phyloP scores from a whole-genome alignment of 2,888 invertebrate genomes.

The Trissolcus japonicus region DNA sequence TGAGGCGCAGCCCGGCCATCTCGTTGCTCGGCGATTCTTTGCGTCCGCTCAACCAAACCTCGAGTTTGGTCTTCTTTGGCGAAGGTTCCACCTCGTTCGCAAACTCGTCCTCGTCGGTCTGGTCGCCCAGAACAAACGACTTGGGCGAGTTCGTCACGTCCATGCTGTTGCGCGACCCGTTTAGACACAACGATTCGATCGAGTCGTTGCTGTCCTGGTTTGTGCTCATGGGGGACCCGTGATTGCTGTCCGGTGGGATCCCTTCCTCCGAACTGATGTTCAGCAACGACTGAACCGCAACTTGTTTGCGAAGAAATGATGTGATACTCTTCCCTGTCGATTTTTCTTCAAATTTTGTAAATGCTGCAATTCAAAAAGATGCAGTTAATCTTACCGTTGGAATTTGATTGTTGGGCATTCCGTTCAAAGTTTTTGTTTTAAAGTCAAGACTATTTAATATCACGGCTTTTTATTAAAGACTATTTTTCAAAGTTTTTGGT shows the following conservation, averaged over 20 bases:
- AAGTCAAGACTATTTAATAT: no score
- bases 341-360: conserved; percentile 87
- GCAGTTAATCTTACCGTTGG: neutral
- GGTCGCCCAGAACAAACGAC: conserved; percentile 36
- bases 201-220: conserved; percentile 72
- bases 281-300: conserved; percentile 85
- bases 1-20: conserved; percentile 71
- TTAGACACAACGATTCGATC: conserved; percentile 55
- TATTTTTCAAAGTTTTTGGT: no score
- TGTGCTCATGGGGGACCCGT: conserved; percentile 75
- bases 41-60: conserved; percentile 77
- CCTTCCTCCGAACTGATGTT: conserved; percentile 72
- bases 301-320: conserved; percentile 85
- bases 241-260: conserved; percentile 71
- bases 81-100: conserved; percentile 83
- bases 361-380: conserved; percentile 76
- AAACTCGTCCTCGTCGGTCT: conserved; percentile 66
- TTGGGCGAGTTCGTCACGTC: conserved; percentile 55
- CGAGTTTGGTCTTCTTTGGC: conserved; percentile 83
- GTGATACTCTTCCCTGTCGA: conserved; percentile 84
- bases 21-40: conserved; percentile 74
- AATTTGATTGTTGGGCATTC: neutral
- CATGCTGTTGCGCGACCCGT: conserved; percentile 43
- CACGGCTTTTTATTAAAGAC: no score
- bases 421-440: neutral